Evolutionary conservation across 2,797 vertebrate genomes (phyloP), one percentile per base, ranked within the genome.

Genomic region (Agapornis canus): DNA sequence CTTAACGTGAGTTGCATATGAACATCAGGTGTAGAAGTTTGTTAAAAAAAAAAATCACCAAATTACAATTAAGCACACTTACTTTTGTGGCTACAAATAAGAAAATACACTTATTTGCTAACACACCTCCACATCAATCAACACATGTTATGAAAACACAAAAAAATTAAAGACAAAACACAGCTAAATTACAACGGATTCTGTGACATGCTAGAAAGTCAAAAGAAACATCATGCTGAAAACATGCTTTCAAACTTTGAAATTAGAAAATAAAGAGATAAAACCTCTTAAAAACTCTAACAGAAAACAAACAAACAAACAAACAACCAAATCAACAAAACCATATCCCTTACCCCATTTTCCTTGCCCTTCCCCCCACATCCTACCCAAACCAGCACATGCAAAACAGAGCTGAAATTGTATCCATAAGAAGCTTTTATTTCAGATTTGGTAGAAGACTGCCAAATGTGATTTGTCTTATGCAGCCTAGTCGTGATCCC

Each of bases 181-280:
- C 61, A 95, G 49, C 31, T 90, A 86, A 93, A 80, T 27, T 86
- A 86, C 72, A 79, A 82, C 69, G 89, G 47, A 56, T 57, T 56
- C 52, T 61, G 57, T 88, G 88, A 82, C 83, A 90, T 92, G 91
- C 78, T 72, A 61, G 27, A 40, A 82, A 70, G 51, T 84, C 25
- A 63, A 89, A 92, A 90, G 51, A 92, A 96, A 56, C 6, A 87
- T 12, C 89, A 96, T 96, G 95, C 89, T 82, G 48, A 64, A 82
- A 76, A 48, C 83, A 90, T 96, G 91, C 85, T 83, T 75, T 83
- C 15, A 56, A 64, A 64, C 7, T 54, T 69, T 75, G 27, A 91
- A 84, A 42, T n/a, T 89, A 21, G 26, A 25, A 54, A 94, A 85
- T 54, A 63, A 82, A 89, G 43, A 48, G 31, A 90, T 26, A 79